Conservation (phyloP, 2,888 invertebrate genomes). For the Opisthograptis luteolata region DNA sequence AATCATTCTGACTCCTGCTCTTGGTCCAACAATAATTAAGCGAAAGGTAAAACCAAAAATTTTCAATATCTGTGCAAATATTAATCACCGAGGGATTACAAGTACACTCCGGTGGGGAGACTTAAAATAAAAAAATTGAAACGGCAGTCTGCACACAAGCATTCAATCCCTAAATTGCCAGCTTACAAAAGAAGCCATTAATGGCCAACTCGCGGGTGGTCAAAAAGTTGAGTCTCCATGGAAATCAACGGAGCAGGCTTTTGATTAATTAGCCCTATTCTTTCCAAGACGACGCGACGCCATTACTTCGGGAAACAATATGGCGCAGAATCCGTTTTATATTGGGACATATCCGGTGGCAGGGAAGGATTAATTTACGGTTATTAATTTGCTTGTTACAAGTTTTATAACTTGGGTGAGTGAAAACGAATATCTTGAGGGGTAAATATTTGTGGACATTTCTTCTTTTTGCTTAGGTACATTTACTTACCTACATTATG, state of each 20-base stretch:
- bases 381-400: constrained; percentile 36
- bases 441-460: background rate
- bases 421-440: background rate
- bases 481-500: too few species aligned
- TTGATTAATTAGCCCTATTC: constrained; percentile 83
- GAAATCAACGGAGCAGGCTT: constrained; percentile 79
- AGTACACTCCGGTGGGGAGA: constrained; percentile 47
- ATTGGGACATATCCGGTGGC: constrained; percentile 72
- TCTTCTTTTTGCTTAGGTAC: background rate
- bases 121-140: constrained; percentile 57
- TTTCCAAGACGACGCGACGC: constrained; percentile 65
- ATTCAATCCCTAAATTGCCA: constrained; percentile 68
- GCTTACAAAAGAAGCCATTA: constrained; percentile 75
- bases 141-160: constrained; percentile 62
- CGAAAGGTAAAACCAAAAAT: constrained; percentile 37
- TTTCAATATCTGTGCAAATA: constrained; percentile 57
- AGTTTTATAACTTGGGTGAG: constrained; percentile 26
- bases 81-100: constrained; percentile 67
- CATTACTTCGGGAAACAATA: constrained; percentile 75
- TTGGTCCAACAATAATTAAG: background rate
- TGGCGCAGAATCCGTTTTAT: constrained; percentile 62
- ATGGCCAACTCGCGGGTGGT: constrained; percentile 68
- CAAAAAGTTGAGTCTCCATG: constrained; percentile 66
- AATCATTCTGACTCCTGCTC: too few species aligned
- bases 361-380: constrained; percentile 43